Percentiles rank a stretch among this genome's conserved stretches.
These are phyloP conservation scores for Streptopelia turtur DNA, from an alignment of 2,797 vertebrate species.

Conservation along the genomic window DNA sequence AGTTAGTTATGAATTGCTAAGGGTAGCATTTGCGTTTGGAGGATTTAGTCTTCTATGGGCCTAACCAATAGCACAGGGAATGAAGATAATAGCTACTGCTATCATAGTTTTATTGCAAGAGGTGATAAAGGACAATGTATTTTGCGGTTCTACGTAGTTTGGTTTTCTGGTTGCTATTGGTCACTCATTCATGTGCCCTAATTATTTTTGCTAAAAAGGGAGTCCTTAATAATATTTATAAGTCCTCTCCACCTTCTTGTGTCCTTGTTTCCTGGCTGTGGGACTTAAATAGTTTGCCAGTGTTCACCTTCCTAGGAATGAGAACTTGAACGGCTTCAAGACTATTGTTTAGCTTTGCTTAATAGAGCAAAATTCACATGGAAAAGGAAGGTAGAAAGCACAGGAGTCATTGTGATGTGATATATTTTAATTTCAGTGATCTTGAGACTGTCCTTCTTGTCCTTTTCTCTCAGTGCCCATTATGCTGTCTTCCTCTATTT, in stretches of 20 bases:
- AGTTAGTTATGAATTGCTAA: not conserved
- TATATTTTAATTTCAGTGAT: not conserved
- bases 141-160: not conserved
- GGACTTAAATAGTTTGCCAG: not conserved
- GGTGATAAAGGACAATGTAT: not conserved
- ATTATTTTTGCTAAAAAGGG: conserved; percentile 30
- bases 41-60: not conserved
- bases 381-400: not conserved
- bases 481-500: not conserved
- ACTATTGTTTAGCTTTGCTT: not conserved
- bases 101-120: not conserved
- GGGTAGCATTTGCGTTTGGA: not conserved
- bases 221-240: conserved; percentile 13
- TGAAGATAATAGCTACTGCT: not conserved
- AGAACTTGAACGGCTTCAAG: not conserved
- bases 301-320: not conserved
- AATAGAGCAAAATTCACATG: not conserved
- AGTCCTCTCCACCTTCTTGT: not conserved
- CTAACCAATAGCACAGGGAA: not conserved
- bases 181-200: not conserved
- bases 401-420: not conserved
- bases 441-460: not conserved
- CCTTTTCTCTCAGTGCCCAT: not conserved
- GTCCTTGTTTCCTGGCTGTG: not conserved
- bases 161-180: not conserved